Percentiles rank a stretch among this genome's conserved stretches.
Evolutionary conservation across 2,113 vertebrate species (phyloP).

Genomic region (Urocynchramus pylzowi): DNA sequence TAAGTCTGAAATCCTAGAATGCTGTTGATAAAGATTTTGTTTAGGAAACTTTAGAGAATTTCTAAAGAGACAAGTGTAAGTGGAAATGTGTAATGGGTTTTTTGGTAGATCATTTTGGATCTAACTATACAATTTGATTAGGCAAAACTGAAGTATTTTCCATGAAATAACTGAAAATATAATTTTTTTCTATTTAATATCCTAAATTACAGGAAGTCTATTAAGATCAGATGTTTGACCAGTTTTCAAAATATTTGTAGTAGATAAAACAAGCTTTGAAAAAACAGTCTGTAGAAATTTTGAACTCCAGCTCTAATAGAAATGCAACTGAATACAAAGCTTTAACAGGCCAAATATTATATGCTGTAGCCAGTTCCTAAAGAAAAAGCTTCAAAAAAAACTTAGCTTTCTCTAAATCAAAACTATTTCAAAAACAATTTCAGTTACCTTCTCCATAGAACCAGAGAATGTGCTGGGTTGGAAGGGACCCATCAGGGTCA

Average conservation of each 20-base stretch:
- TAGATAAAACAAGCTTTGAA: background rate
- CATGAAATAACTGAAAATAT: background rate
- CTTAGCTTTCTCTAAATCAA: background rate
- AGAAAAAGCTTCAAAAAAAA: background rate
- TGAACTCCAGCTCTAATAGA: background rate
- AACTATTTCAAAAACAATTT: background rate
- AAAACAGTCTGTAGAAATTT: background rate
- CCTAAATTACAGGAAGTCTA: background rate
- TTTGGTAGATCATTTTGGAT: background rate
- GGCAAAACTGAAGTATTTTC: background rate
- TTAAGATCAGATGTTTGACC: background rate
- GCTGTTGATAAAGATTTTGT: background rate
- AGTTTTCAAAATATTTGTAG: background rate
- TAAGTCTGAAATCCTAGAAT: background rate
- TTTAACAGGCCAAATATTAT: background rate
- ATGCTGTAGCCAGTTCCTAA: background rate
- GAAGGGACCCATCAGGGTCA: rapidly evolving
- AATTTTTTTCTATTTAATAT: background rate
- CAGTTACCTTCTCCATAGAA: background rate
- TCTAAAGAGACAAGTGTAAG: background rate
- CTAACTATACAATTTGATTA: background rate
- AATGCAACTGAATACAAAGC: background rate
- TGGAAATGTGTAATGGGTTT: background rate
- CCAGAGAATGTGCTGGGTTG: background rate
- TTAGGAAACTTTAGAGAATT: background rate